Evolutionary conservation across 2,888 invertebrate genomes (phyloP).

Genomic region (Polyommatus iphigenia): DNA sequence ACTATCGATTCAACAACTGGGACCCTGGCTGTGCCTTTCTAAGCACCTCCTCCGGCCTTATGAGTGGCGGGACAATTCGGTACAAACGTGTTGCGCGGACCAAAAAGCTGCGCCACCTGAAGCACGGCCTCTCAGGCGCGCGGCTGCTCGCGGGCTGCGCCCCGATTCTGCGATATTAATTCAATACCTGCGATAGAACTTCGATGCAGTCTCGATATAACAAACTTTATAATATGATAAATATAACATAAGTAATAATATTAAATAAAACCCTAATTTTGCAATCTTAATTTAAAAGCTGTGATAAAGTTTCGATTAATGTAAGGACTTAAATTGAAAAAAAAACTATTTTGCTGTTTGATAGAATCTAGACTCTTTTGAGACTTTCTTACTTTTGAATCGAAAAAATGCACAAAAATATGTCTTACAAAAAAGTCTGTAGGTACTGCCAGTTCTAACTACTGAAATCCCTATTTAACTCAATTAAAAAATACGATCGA

Average conservation of each 20-base stretch:
- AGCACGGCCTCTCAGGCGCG: background rate
- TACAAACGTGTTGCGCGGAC: background rate
- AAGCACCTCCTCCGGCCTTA: constrained; percentile 21
- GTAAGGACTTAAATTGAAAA: too few relatives aligned
- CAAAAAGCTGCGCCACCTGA: background rate
- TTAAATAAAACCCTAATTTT: background rate
- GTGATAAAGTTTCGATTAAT: too few relatives aligned
- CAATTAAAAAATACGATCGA: too few relatives aligned
- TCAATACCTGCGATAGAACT: background rate
- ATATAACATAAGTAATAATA: background rate
- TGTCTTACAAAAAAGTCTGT: too few relatives aligned
- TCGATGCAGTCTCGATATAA: background rate
- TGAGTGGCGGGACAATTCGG: constrained; percentile 16
- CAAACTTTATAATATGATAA: background rate
- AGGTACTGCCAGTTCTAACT: too few relatives aligned
- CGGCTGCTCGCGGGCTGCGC: background rate
- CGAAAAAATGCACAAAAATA: too few relatives aligned
- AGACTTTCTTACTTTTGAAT: too few relatives aligned
- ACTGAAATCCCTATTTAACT: too few relatives aligned
- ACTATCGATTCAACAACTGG: constrained; percentile 51
- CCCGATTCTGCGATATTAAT: background rate
- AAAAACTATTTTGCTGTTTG: too few relatives aligned
- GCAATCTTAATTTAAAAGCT: too few relatives aligned
- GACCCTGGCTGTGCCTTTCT: constrained; percentile 68
- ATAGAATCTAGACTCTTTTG: too few relatives aligned